A percentile compares a stretch with the other conserved stretches of the same genome.
These are phyloP conservation scores for Phrynocephalus versicolor DNA, from an alignment of 2,113 vertebrate species.

Conservation along the genomic window DNA sequence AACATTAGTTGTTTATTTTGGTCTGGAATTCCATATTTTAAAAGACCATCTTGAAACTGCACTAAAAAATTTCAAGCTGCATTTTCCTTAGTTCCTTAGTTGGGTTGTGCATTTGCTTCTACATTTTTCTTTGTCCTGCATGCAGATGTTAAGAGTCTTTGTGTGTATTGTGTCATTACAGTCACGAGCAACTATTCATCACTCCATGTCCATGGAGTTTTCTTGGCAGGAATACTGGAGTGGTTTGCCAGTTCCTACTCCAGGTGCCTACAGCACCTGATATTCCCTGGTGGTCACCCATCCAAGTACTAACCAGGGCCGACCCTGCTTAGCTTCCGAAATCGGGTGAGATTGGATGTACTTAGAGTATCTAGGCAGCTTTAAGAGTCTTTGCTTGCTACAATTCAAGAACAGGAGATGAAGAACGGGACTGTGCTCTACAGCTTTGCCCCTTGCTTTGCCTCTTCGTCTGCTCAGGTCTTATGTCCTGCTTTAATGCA, in stretches of 20 bases:
- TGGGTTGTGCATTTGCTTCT: background rate
- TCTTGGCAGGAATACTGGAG: too few relatives aligned
- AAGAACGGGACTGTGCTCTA: background rate
- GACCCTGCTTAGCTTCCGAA: too few relatives aligned
- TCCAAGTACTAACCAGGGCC: too few relatives aligned
- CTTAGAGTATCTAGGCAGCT: too few relatives aligned
- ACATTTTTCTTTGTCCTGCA: background rate
- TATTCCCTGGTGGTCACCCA: too few relatives aligned
- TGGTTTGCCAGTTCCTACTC: too few relatives aligned
- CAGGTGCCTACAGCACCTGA: too few relatives aligned
- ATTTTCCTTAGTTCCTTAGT: background rate
- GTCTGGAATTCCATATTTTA: background rate
- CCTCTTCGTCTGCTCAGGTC: background rate
- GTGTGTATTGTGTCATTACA: too few relatives aligned
- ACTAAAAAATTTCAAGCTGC: background rate
- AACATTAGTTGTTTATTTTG: background rate
- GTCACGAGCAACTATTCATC: too few relatives aligned
- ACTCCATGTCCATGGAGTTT: too few relatives aligned
- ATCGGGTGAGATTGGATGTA: too few relatives aligned
- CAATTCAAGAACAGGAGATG: background rate
- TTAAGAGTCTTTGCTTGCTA: background rate
- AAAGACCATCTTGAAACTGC: background rate
- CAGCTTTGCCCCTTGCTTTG: background rate
- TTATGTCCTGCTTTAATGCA: background rate
- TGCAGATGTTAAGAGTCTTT: background rate